Evolutionary conservation across 2,113 vertebrate genomes (phyloP).

Genomic region (Hemiprocne comata): DNA sequence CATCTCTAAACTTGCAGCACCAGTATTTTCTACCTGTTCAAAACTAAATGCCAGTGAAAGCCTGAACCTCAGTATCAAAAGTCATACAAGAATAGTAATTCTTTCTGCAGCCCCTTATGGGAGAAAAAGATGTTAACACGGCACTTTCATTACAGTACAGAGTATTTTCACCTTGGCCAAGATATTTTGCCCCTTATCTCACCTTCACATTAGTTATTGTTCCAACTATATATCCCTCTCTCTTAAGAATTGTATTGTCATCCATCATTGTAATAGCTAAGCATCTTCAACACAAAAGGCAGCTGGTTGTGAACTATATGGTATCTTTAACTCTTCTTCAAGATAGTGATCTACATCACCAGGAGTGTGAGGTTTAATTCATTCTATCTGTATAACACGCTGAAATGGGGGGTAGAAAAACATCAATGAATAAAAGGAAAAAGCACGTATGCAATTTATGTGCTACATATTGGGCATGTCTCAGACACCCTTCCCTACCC

Average conservation of each 20-base stretch:
- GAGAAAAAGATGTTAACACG: neutral
- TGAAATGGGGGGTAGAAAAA: neutral
- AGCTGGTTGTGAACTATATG: neutral
- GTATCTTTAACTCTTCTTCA: neutral
- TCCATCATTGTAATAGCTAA: neutral
- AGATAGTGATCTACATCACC: accelerated
- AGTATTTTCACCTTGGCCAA: neutral
- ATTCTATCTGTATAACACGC: neutral
- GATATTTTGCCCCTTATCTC: neutral
- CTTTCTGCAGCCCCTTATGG: neutral
- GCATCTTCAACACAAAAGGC: neutral
- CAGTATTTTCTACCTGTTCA: neutral
- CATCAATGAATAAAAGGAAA: neutral
- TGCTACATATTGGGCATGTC: neutral
- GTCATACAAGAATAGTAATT: neutral
- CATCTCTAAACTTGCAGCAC: neutral
- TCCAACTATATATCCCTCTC: neutral
- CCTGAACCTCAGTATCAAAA: neutral
- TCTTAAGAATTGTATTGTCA: neutral
- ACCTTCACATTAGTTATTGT: neutral
- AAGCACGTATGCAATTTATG: neutral
- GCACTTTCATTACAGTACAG: neutral
- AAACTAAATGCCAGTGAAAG: neutral
- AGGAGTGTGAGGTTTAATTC: neutral
- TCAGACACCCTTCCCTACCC: neutral